A percentile compares a stretch with the other conserved stretches of the same genome.
phyloP scores from a whole-genome alignment of 2,888 invertebrate species.

The Phasia obesa region DNA sequence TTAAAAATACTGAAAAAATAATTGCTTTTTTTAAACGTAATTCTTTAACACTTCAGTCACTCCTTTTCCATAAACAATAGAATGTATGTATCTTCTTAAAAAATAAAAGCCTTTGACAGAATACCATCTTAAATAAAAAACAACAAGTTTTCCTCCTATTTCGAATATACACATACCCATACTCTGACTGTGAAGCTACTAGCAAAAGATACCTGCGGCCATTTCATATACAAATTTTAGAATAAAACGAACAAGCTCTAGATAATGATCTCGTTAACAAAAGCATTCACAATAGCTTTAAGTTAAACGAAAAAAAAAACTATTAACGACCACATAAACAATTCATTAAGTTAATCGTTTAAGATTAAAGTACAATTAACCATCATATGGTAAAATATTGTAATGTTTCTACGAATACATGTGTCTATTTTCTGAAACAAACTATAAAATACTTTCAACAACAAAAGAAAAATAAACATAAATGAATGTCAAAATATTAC shows the following conservation, averaged over 20 bases:
- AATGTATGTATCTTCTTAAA: too few species aligned
- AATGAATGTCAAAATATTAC: slow-evolving; percentile 63
- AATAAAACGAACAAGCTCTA: slow-evolving; percentile 4
- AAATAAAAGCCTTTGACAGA: too few species aligned
- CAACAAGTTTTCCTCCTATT: not conserved
- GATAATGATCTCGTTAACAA: slow-evolving; percentile 27
- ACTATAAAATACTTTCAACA: not conserved
- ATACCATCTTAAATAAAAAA: not conserved
- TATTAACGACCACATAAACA: slow-evolving; percentile 51
- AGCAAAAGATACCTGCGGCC: not conserved
- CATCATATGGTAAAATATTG: slow-evolving; percentile 38
- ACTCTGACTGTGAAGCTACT: not conserved
- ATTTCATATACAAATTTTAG: slow-evolving; percentile 12
- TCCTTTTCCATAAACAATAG: too few species aligned
- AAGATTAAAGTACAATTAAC: slow-evolving; percentile 66
- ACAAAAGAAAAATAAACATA: slow-evolving; percentile 18
- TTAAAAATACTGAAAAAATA: too few species aligned
- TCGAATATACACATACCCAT: not conserved
- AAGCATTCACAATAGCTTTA: not conserved
- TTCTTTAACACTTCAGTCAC: too few species aligned
- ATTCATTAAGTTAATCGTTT: slow-evolving; percentile 67
- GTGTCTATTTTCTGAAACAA: not conserved
- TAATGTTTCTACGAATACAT: not conserved
- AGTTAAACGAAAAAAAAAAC: slow-evolving; percentile 1
- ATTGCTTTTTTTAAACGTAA: too few species aligned